phyloP scores from a whole-genome alignment of 2,888 invertebrate species.

The Rosalia funebris region DNA sequence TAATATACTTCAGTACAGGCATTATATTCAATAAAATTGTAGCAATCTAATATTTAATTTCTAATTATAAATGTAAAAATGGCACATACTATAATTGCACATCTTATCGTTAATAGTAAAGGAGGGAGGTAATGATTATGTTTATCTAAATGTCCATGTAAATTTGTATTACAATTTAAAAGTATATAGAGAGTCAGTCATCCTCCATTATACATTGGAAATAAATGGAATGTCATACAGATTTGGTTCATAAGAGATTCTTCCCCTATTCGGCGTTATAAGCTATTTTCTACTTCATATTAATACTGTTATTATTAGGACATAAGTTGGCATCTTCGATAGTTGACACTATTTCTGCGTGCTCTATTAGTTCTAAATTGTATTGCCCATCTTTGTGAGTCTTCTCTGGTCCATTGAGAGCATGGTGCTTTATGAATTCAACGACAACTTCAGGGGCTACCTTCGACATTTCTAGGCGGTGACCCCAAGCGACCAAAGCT shows the following conservation, averaged over 20 bases:
- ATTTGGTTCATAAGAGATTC: conserved; percentile 2
- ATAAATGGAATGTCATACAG: no score
- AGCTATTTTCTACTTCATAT: conserved; percentile 36
- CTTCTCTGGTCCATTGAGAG: conserved; percentile 70
- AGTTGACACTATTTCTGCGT: conserved; percentile 64
- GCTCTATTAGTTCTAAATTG: conserved; percentile 61
- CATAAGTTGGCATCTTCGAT: conserved; percentile 64
- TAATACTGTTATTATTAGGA: conserved; percentile 49
- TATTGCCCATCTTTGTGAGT: conserved; percentile 68
- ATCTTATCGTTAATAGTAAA: no score
- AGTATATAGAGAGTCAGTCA: no score
- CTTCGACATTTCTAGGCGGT: conserved; percentile 75
- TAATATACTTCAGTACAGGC: no score
- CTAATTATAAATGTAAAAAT: no score
- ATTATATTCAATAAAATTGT: no score
- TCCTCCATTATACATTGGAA: no score
- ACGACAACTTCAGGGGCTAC: conserved; percentile 68
- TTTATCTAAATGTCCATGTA: no score
- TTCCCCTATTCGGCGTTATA: neutral
- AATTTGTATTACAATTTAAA: no score
- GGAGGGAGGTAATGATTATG: no score
- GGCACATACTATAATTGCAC: no score
- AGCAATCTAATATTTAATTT: no score
- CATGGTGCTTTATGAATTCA: conserved; percentile 72
- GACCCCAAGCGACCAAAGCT: conserved; percentile 81